Evolutionary conservation across 1,140 invertebrate species (phyloP).

Genomic region (Heliconius eleuchia): DNA sequence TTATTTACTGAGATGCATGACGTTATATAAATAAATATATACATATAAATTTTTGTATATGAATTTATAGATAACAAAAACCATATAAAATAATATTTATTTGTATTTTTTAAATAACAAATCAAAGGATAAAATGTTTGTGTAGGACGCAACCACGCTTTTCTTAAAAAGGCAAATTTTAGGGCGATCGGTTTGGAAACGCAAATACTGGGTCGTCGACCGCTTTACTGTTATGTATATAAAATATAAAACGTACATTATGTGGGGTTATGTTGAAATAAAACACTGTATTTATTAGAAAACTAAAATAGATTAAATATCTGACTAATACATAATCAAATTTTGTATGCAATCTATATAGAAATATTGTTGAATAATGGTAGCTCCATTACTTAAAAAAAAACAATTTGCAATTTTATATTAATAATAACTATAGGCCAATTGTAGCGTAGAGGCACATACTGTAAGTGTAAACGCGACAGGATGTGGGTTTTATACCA

Average conservation of each 20-base stretch:
- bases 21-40: too few relatives aligned
- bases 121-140: constrained; percentile 8
- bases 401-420: too few relatives aligned
- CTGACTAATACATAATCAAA: background rate
- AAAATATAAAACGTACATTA: constrained; percentile 2
- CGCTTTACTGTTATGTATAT: constrained; percentile 22
- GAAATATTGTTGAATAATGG: background rate
- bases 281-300: constrained; percentile 31
- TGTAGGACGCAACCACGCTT: constrained; percentile 29
- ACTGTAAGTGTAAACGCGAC: too few relatives aligned
- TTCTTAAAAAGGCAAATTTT: constrained; percentile 34
- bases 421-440: too few relatives aligned
- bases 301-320: background rate
- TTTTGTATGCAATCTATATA: background rate
- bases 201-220: constrained; percentile 20
- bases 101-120: background rate
- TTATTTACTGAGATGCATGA: too few relatives aligned
- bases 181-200: constrained; percentile 22
- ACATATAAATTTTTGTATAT: too few relatives aligned
- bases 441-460: too few relatives aligned
- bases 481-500: too few relatives aligned
- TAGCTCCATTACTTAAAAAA: too few relatives aligned
- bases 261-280: constrained; percentile 24
- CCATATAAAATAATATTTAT: background rate
- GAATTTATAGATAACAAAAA: background rate